Base-by-base conservation (phyloP, 1,140 invertebrate genomes). In the Druon quercuslanigerum region DNA sequence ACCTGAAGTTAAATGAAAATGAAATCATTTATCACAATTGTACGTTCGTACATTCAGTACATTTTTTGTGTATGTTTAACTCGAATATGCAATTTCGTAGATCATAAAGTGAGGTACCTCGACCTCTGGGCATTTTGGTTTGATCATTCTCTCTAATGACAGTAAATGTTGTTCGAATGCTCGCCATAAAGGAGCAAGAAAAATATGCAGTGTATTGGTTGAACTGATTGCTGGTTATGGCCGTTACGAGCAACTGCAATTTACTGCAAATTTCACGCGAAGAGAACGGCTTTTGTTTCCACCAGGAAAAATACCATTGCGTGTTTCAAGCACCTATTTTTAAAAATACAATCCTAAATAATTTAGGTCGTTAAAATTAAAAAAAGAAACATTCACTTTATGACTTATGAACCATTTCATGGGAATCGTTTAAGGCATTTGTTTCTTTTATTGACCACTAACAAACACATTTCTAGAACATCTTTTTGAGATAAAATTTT, bases 221-320 rank as follows among this genome's bases (percentile, higher is more conserved):
- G 2, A 57, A 25, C 57, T 60, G 57, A 60, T 60, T 60, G 33
- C 33, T 33, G 57, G 57, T 60, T 60, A 60, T 60, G 25, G 57
- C 40, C 8, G 7, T 46, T 46, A 46, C 11, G 25, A 4, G 56
- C 20, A 60, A 60, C 57, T 60, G 20, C 57, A 60, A 60, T 60
- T 60, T 60, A 14, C 20, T 60, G 57, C 7, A 33, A 60, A 60
- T 60, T 60, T 33, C 40, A 60, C 56, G 56, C 56, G 56, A 60
- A 60, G 25, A 13, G 20, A 60, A 60, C 57, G 57, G 57, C 57
- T 60, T 20, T n/a, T 60, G 40, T 60, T 60, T 33, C 20, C 57
- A 60, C 57, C 57, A 40, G 14, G 20, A 13, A 60, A 33, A 60
- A 40, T 19, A 60, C 57, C 57, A 33, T 33, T 40, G 57, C 57